Conservation (phyloP, 1,140 invertebrate genomes). For the Platyscapa corneri region DNA sequence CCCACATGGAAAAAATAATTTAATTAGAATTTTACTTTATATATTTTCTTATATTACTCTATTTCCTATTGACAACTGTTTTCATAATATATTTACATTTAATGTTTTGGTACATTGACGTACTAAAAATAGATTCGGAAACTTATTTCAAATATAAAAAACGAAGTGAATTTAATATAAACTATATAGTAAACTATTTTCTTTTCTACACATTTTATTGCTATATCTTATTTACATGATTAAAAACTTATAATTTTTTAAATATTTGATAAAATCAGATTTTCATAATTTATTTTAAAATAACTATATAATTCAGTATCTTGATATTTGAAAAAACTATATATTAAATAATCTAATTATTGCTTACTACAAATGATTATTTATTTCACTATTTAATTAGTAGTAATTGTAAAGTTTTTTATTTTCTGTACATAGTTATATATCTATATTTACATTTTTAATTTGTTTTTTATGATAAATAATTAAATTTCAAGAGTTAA, state of each 20-base stretch:
- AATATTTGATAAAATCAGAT: not conserved
- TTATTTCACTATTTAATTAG: too few species aligned
- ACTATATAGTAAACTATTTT: not conserved
- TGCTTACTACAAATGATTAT: too few species aligned
- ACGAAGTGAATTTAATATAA: not conserved
- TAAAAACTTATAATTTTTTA: not conserved
- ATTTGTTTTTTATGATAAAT: too few species aligned
- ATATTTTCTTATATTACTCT: too few species aligned
- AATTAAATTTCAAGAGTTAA: not conserved
- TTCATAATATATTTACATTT: not conserved
- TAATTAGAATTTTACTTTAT: too few species aligned
- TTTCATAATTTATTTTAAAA: too few species aligned
- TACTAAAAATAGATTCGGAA: not conserved
- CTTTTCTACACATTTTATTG: not conserved
- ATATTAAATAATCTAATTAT: conserved; percentile 6
- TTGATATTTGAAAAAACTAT: not conserved
- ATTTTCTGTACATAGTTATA: too few species aligned
- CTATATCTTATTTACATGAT: not conserved
- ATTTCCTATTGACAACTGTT: too few species aligned
- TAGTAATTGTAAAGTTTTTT: too few species aligned
- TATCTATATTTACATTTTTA: too few species aligned
- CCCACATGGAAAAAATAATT: too few species aligned
- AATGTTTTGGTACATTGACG: not conserved
- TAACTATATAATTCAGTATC: too few species aligned
- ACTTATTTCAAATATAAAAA: not conserved